A percentile compares a stretch with the other conserved stretches of the same genome.
Evolutionary conservation across 2,888 invertebrate species (phyloP).

Genomic region (Helleia helle): DNA sequence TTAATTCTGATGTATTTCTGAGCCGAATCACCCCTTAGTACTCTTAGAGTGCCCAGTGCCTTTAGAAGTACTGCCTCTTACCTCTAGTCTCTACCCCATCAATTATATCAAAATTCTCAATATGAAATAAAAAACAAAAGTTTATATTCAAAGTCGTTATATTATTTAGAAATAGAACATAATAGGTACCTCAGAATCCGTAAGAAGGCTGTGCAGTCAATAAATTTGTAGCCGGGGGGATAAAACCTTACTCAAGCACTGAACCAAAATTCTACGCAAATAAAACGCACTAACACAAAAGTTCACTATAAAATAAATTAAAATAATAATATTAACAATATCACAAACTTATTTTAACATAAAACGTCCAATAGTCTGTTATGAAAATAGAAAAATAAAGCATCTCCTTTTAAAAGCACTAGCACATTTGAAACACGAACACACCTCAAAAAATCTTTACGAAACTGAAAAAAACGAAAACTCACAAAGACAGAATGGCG

Average conservation of each 20-base stretch:
- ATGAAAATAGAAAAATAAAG: slow-evolving; percentile 43
- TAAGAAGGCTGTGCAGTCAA: slow-evolving; percentile 8
- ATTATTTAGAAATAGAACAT: too few relatives aligned
- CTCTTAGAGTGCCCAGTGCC: too few relatives aligned
- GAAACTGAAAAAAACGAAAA: slow-evolving; percentile 46
- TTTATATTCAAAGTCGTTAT: too few relatives aligned
- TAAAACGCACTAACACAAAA: slow-evolving; percentile 46
- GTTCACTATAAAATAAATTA: slow-evolving; percentile 36
- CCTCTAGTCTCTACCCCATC: too few relatives aligned
- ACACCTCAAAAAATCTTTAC: slow-evolving; percentile 48
- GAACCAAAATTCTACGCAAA: slow-evolving; percentile 50
- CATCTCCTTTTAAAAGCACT: slow-evolving; percentile 48
- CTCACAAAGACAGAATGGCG: slow-evolving; percentile 27
- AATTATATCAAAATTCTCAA: too few relatives aligned
- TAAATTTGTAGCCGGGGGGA: slow-evolving; percentile 26
- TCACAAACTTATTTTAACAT: slow-evolving; percentile 47
- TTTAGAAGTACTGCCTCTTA: too few relatives aligned
- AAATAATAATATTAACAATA: slow-evolving; percentile 34
- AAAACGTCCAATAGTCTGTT: slow-evolving; percentile 45
- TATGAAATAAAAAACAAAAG: too few relatives aligned
- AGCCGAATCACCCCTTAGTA: too few relatives aligned
- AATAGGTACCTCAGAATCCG: slow-evolving; percentile 8
- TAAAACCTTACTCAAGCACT: slow-evolving; percentile 64
- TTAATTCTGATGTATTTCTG: too few relatives aligned
- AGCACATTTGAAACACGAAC: slow-evolving; percentile 43